Percentiles rank a stretch among this genome's conserved stretches.
These are phyloP conservation scores for Pararge aegeria DNA, from an alignment of 1,140 invertebrate genomes.

Conservation along the genomic window DNA sequence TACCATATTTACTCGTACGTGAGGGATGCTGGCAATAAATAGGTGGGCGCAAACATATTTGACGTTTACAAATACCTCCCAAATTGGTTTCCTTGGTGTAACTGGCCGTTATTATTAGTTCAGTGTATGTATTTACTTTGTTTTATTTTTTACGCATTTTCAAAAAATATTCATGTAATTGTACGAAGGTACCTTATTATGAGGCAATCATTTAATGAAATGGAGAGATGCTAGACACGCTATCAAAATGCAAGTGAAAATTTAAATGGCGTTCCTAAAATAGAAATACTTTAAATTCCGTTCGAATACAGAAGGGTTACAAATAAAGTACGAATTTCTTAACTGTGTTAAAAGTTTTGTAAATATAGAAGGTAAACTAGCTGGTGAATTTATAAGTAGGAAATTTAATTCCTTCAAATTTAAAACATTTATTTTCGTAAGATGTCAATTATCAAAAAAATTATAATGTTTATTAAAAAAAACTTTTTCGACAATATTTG, in stretches of 20 bases:
- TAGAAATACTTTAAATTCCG: slow-evolving; percentile 31
- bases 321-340: slow-evolving; percentile 1
- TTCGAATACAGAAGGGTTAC: slow-evolving; percentile 18
- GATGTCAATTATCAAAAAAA: too few species aligned
- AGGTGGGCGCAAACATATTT: slow-evolving; percentile 75
- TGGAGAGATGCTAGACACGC: slow-evolving; percentile 15
- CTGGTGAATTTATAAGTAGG: too few species aligned
- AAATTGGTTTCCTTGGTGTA: slow-evolving; percentile 43
- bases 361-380: too few species aligned
- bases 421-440: too few species aligned
- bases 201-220: slow-evolving; percentile 17
- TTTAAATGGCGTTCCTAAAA: slow-evolving; percentile 20
- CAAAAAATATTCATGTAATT: not conserved
- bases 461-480: too few species aligned
- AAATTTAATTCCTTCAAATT: too few species aligned
- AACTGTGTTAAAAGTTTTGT: not conserved
- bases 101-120: slow-evolving; percentile 59
- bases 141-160: not conserved
- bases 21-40: slow-evolving; percentile 75
- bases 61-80: slow-evolving; percentile 72
- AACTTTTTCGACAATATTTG: too few species aligned
- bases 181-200: not conserved
- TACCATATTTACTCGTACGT: slow-evolving; percentile 74
- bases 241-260: slow-evolving; percentile 24
- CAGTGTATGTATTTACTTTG: not conserved